These are phyloP conservation scores for Falcunculus frontatus DNA, from an alignment of 2,113 vertebrate species.

Conservation along the genomic window DNA sequence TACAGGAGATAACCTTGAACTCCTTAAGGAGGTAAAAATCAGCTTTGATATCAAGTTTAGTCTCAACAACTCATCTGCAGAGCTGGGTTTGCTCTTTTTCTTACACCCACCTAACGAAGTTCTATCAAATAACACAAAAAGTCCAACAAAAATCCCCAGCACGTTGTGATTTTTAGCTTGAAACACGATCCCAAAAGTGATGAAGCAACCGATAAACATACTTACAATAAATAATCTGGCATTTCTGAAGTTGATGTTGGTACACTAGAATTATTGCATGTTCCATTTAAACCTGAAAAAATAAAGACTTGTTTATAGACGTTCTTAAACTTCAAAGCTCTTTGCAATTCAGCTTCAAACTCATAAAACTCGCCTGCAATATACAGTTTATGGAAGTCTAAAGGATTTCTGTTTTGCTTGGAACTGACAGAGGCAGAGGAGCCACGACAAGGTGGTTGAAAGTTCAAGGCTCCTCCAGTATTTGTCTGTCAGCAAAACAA, in stretches of 20 bases:
- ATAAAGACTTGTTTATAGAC: not conserved
- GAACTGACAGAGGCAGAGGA: not conserved
- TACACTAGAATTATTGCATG: conserved; percentile 82
- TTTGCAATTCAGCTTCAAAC: not conserved
- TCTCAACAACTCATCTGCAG: not conserved
- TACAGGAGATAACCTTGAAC: not conserved
- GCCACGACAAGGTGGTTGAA: not conserved
- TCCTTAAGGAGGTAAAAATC: not conserved
- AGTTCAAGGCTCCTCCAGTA: not conserved
- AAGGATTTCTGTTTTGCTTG: not conserved
- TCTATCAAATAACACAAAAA: not conserved
- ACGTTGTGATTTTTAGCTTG: not conserved
- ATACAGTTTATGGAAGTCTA: not conserved
- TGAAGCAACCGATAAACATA: not conserved
- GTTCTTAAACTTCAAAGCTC: conserved; percentile 15
- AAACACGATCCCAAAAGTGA: not conserved
- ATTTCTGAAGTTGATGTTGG: conserved; percentile 84
- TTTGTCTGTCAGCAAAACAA: not conserved
- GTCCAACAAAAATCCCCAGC: not conserved
- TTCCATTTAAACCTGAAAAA: conserved; percentile 79
- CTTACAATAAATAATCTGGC: conserved; percentile 94
- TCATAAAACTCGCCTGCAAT: not conserved
- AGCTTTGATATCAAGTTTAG: not conserved
- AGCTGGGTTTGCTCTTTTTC: not conserved
- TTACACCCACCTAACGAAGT: not conserved